Conservation (phyloP, 2,113 vertebrate species). For the Aythya baeri region DNA sequence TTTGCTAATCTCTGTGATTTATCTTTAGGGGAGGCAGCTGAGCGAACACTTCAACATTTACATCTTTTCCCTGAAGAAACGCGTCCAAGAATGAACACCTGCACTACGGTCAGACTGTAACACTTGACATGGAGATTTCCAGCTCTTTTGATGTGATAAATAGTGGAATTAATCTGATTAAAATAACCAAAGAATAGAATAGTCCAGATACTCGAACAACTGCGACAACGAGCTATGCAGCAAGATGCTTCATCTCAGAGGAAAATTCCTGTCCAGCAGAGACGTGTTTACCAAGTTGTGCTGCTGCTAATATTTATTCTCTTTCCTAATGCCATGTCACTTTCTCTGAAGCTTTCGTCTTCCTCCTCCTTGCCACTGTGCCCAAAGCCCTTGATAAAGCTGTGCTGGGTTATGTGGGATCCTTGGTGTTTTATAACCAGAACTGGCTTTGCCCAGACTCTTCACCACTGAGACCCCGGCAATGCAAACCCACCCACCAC, state of each 20-base stretch:
- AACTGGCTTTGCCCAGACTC: neutral
- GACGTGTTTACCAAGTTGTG: neutral
- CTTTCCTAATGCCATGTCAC: neutral
- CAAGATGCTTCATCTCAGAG: constrained; percentile 7
- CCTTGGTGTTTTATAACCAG: neutral
- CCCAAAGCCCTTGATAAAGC: neutral
- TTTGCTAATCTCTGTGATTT: neutral
- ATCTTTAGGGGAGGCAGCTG: constrained; percentile 67
- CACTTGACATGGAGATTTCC: neutral
- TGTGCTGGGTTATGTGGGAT: neutral
- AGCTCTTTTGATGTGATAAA: constrained; percentile 6
- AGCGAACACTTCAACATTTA: constrained; percentile 65
- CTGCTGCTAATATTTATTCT: neutral
- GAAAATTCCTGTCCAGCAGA: neutral
- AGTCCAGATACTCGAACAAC: neutral
- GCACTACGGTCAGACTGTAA: neutral
- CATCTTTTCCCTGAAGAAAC: constrained; percentile 67
- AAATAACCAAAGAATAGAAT: constrained; percentile 33
- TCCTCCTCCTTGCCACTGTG: neutral
- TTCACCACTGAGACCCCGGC: neutral
- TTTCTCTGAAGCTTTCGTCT: neutral
- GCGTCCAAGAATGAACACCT: constrained; percentile 14
- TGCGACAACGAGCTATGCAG: neutral
- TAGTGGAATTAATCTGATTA: neutral
- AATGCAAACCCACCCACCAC: neutral